Conservation (phyloP, 2,113 vertebrate genomes). For the Catharus minimus region DNA sequence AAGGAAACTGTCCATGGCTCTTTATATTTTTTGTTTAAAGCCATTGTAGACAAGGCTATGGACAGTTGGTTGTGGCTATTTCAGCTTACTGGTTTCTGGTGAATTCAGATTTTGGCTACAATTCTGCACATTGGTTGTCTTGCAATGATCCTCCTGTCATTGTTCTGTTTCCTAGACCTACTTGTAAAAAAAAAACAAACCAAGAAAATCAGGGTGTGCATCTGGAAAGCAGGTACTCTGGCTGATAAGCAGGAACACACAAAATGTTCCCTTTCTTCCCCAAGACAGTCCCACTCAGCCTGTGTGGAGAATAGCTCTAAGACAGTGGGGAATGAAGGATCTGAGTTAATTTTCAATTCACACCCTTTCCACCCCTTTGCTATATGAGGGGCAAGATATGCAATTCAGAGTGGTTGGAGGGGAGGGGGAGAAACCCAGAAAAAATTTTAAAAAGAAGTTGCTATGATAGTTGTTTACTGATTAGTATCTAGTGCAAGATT, state of each 20-base stretch:
- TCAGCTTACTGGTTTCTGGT: slow-evolving; percentile 70
- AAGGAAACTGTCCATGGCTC: slow-evolving; percentile 75
- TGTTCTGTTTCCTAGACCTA: slow-evolving; percentile 69
- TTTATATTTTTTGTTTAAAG: slow-evolving; percentile 80
- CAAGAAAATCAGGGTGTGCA: slow-evolving; percentile 17
- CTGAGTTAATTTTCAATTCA: slow-evolving; percentile 7
- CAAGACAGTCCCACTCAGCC: not conserved
- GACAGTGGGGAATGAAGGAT: slow-evolving; percentile 15
- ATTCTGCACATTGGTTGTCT: slow-evolving; percentile 50
- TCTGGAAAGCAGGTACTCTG: slow-evolving; percentile 66
- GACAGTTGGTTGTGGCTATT: slow-evolving; percentile 73
- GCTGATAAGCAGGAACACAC: slow-evolving; percentile 54
- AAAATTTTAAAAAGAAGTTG: not conserved
- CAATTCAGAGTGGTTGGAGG: slow-evolving; percentile 33
- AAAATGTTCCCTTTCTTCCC: not conserved
- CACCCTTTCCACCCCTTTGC: not conserved
- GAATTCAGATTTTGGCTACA: slow-evolving; percentile 71
- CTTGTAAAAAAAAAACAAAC: slow-evolving; percentile 31
- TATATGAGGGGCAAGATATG: not conserved
- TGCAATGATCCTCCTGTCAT: slow-evolving; percentile 60
- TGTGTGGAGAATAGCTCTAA: not conserved
- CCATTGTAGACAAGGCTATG: slow-evolving; percentile 78
- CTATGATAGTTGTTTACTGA: slow-evolving; percentile 59
- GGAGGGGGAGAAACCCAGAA: not conserved
- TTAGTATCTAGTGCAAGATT: slow-evolving; percentile 67